Percentiles rank a stretch among this genome's conserved stretches.
Conservation (phyloP, 2,113 vertebrate species). For the Alaudala cheleensis region DNA sequence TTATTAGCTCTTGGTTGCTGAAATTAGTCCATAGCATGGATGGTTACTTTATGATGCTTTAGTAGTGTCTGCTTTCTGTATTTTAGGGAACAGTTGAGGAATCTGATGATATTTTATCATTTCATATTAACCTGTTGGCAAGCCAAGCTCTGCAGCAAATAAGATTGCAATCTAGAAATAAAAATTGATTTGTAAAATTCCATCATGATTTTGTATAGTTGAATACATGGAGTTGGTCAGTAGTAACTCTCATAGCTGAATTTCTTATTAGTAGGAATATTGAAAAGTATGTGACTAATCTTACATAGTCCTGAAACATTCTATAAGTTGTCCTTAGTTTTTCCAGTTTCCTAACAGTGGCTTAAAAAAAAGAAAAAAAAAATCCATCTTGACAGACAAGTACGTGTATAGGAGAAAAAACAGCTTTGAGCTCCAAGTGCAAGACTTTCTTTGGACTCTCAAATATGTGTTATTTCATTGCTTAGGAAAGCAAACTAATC, state of each 20-base stretch:
- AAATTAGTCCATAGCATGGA: not conserved
- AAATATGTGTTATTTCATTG: not conserved
- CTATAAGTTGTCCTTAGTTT: not conserved
- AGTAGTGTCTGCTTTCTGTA: not conserved
- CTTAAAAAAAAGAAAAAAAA: not conserved
- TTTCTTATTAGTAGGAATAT: not conserved
- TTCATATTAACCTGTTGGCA: not conserved
- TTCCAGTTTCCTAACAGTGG: not conserved
- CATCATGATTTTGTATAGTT: fast-evolving
- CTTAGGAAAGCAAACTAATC: conserved; percentile 35
- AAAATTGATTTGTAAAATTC: not conserved
- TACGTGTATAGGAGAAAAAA: not conserved
- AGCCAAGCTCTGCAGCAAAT: not conserved
- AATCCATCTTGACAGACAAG: not conserved
- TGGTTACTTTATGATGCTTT: not conserved
- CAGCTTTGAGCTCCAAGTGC: not conserved
- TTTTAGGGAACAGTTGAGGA: not conserved
- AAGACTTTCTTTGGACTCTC: not conserved
- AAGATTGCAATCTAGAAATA: not conserved
- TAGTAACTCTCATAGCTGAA: not conserved
- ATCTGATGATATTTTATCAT: not conserved
- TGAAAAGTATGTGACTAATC: not conserved
- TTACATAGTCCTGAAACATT: not conserved
- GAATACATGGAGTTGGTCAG: not conserved
- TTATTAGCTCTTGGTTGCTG: not conserved